phyloP scores from a whole-genome alignment of 2,888 invertebrate genomes.

The Oxycera nigricornis region DNA sequence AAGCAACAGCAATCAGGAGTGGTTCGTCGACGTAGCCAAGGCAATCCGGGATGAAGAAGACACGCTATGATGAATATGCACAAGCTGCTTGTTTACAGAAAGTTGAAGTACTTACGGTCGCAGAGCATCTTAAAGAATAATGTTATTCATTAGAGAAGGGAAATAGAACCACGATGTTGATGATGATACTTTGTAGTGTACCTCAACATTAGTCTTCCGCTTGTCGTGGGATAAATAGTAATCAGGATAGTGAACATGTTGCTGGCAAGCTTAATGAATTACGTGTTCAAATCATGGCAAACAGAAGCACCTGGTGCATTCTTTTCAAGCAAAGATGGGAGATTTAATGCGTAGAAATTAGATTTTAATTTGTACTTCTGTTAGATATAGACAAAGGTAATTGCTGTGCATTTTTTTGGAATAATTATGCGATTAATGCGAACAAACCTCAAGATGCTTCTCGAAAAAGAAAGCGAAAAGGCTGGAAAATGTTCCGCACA shows the following conservation, averaged over 20 bases:
- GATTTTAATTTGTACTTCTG: too few relatives aligned
- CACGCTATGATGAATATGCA: conserved; percentile 22
- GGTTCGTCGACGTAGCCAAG: not conserved
- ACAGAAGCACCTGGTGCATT: too few relatives aligned
- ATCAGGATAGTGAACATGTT: not conserved
- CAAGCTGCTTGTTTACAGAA: conserved; percentile 21
- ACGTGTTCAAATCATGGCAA: too few relatives aligned
- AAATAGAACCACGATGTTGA: not conserved
- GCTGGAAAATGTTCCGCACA: too few relatives aligned
- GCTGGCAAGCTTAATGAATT: conserved; percentile 1
- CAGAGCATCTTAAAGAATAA: conserved; percentile 10
- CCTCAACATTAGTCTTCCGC: not conserved
- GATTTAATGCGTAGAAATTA: too few relatives aligned
- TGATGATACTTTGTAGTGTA: not conserved
- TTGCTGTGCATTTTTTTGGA: too few relatives aligned
- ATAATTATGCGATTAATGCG: too few relatives aligned
- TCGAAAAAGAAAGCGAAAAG: too few relatives aligned
- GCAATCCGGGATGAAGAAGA: not conserved
- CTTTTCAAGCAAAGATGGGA: too few relatives aligned
- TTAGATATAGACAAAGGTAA: too few relatives aligned
- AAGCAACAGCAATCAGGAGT: not conserved
- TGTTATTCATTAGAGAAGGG: conserved; percentile 16
- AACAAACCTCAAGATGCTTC: too few relatives aligned
- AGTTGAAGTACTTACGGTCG: conserved; percentile 19
- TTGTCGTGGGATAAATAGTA: not conserved